These are phyloP conservation scores for Drosophila prosaltans DNA, from an alignment of 1,140 invertebrate species.

Conservation along the genomic window DNA sequence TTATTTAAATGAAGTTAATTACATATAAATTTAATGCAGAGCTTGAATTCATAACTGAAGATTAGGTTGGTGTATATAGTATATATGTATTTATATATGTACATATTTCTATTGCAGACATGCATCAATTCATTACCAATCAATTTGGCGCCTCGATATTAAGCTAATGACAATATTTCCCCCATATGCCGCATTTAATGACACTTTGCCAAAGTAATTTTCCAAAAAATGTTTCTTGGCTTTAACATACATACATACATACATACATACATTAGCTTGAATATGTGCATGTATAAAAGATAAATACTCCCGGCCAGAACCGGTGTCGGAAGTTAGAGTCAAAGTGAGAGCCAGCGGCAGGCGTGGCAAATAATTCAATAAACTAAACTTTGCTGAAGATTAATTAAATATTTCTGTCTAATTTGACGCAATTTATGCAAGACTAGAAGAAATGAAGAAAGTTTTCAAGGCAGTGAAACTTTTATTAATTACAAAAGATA, in stretches of 20 bases:
- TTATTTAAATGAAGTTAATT: no score
- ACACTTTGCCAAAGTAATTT: slow-evolving; percentile 71
- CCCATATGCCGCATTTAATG: slow-evolving; percentile 59
- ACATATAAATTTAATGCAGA: no score
- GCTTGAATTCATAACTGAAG: not conserved
- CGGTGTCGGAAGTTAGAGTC: slow-evolving; percentile 19
- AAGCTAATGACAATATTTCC: slow-evolving; percentile 7
- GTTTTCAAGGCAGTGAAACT: slow-evolving; percentile 66
- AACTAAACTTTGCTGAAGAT: slow-evolving; percentile 73
- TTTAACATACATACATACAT: slow-evolving; percentile 13
- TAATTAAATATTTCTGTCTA: slow-evolving; percentile 82
- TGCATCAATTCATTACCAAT: slow-evolving; percentile 12
- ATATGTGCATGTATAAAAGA: no score
- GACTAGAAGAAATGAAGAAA: slow-evolving; percentile 68
- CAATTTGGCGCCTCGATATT: slow-evolving; percentile 18
- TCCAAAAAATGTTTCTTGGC: slow-evolving; percentile 49
- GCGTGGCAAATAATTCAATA: slow-evolving; percentile 73
- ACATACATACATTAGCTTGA: slow-evolving; percentile 1
- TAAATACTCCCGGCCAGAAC: no score
- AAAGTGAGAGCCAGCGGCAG: slow-evolving; percentile 23
- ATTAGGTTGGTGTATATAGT: not conserved
- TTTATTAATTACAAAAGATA: slow-evolving; percentile 81
- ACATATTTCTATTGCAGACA: not conserved
- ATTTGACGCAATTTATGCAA: slow-evolving; percentile 81
- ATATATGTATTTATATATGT: not conserved